Conservation (phyloP, 2,888 invertebrate genomes). For the Cremastinae sp. region DNA sequence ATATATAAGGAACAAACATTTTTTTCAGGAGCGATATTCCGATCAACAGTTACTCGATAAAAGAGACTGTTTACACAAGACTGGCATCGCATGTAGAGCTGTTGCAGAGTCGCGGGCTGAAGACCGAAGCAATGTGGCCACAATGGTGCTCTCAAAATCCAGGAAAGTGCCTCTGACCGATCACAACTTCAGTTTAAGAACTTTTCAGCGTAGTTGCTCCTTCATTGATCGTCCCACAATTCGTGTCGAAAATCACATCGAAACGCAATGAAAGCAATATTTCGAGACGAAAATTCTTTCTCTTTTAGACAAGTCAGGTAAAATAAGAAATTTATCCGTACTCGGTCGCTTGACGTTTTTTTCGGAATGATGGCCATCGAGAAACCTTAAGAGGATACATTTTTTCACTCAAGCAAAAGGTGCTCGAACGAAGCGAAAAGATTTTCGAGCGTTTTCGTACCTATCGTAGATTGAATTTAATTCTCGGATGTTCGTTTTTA, state of each 20-base stretch:
- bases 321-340: no score
- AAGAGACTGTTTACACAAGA: constrained; percentile 86
- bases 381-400: no score
- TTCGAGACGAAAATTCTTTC: no score
- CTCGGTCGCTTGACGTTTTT: background rate
- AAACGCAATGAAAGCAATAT: background rate
- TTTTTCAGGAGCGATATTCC: constrained; percentile 82
- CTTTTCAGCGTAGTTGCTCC: constrained; percentile 4
- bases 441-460: constrained; percentile 58
- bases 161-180: constrained; percentile 84
- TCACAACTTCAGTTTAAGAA: constrained; percentile 54
- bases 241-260: no score
- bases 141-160: constrained; percentile 90
- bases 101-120: constrained; percentile 84
- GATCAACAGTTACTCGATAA: constrained; percentile 80
- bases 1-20: background rate
- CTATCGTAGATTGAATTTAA: constrained; percentile 58
- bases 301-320: no score
- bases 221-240: background rate
- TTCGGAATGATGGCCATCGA: no score
- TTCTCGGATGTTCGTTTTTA: constrained; percentile 60
- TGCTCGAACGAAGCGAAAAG: constrained; percentile 30
- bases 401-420: no score
- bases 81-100: constrained; percentile 86
- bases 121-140: constrained; percentile 88